A percentile compares a stretch with the other conserved stretches of the same genome.
Evolutionary conservation across 2,888 invertebrate species (phyloP).

Genomic region (Lymantria monacha): DNA sequence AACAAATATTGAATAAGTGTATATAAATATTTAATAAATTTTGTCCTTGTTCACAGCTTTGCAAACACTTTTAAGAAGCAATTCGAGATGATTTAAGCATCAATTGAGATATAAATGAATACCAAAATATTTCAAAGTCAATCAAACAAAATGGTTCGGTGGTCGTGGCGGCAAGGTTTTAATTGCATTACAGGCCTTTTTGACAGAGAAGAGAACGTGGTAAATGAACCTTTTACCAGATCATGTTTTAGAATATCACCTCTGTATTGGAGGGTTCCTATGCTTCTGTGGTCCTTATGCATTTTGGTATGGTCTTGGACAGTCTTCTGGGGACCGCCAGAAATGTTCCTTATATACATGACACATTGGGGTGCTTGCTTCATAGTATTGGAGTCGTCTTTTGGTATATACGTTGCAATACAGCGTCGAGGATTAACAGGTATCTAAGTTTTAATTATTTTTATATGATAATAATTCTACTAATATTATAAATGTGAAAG

Average conservation of each 20-base stretch:
- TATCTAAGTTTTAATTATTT: conserved; percentile 29
- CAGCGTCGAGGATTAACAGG: conserved; percentile 46
- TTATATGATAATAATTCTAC: too few relatives aligned
- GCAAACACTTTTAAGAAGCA: conserved; percentile 16
- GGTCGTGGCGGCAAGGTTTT: conserved; percentile 47
- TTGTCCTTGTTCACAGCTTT: conserved; percentile 30
- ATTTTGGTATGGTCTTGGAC: conserved; percentile 55
- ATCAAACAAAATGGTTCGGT: conserved; percentile 42
- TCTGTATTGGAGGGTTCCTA: conserved; percentile 66
- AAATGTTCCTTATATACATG: conserved; percentile 78
- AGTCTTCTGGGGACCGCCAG: conserved; percentile 65
- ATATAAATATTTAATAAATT: conserved; percentile 4
- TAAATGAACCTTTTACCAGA: conserved; percentile 52
- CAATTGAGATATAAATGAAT: conserved; percentile 3
- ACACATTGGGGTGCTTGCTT: conserved; percentile 80
- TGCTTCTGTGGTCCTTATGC: conserved; percentile 59
- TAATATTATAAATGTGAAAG: too few relatives aligned
- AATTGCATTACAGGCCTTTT: conserved; percentile 56
- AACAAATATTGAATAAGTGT: not conserved
- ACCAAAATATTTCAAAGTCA: conserved; percentile 8
- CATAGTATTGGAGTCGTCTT: conserved; percentile 59
- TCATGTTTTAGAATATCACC: conserved; percentile 58
- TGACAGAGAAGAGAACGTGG: conserved; percentile 46
- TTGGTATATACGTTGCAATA: conserved; percentile 61
- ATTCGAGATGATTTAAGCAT: conserved; percentile 27